Conservation (phyloP, 2,797 vertebrate genomes). For the Telmatherina bonti region DNA sequence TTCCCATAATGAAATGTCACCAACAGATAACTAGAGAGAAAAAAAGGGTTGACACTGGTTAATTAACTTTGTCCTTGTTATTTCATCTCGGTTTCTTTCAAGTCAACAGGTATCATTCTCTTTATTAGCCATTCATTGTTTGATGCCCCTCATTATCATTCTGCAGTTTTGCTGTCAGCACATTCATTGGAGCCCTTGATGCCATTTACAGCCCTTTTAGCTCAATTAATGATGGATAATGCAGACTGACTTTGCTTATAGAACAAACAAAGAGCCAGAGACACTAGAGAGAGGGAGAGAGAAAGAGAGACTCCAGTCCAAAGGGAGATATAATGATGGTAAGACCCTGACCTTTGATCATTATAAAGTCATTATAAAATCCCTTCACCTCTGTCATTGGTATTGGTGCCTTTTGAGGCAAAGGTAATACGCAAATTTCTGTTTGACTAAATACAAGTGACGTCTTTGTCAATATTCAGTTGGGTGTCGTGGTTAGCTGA, state of each 20-base stretch:
- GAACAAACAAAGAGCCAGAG: conserved; percentile 37
- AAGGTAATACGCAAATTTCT: conserved; percentile 7
- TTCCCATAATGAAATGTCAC: conserved; percentile 8
- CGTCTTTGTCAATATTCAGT: conserved; percentile 31
- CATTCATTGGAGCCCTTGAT: conserved; percentile 69
- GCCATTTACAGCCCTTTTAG: conserved; percentile 75
- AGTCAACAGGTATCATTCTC: conserved; percentile 45
- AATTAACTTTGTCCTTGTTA: conserved; percentile 33
- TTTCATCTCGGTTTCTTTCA: conserved; percentile 43
- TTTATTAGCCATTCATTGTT: conserved; percentile 56
- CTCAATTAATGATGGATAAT: conserved; percentile 74
- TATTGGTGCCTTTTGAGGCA: conserved; percentile 22
- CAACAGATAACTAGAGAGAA: conserved; percentile 19
- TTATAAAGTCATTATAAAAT: conserved; percentile 2
- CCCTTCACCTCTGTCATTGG: conserved; percentile 21
- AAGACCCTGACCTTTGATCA: conserved; percentile 28
- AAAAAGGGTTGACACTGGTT: background rate
- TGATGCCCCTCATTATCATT: conserved; percentile 62
- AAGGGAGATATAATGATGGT: conserved; percentile 8
- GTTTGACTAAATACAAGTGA: conserved; percentile 33
- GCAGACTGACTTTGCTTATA: conserved; percentile 57
- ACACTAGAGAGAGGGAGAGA: conserved; percentile 5
- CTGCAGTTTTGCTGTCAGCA: conserved; percentile 48
- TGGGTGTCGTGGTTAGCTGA: conserved; percentile 4
- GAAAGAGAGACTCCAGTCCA: conserved; percentile 12